Evolutionary conservation across 2,113 vertebrate genomes (phyloP).

Genomic region (Notiomystis cincta): DNA sequence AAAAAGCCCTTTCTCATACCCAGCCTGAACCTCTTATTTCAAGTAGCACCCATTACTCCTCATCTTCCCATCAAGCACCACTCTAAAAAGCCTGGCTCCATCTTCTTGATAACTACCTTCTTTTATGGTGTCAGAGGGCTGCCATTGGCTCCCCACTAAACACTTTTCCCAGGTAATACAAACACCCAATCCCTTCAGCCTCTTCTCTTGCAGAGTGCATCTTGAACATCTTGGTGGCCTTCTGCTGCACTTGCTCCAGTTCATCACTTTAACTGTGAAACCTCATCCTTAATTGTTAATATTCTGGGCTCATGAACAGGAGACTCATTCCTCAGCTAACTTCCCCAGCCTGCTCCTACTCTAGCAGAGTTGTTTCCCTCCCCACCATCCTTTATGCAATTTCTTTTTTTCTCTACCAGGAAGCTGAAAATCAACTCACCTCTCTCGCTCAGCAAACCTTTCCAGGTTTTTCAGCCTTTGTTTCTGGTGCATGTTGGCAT

Average conservation of each 20-base stretch:
- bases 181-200: background rate
- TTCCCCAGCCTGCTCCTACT: background rate
- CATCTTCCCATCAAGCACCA: background rate
- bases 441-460: conserved; percentile 87
- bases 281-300: background rate
- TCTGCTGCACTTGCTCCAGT: background rate
- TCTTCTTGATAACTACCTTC: background rate
- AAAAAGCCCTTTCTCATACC: background rate
- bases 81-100: background rate
- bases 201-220: background rate
- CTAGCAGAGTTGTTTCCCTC: background rate
- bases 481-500: conserved; percentile 98
- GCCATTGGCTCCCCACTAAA: background rate
- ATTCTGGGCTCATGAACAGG: background rate
- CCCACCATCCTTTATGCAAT: background rate
- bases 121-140: background rate
- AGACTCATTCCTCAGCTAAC: background rate
- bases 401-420: background rate
- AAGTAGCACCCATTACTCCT: background rate
- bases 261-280: background rate
- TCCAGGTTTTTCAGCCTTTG: conserved; percentile 95
- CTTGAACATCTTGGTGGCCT: background rate
- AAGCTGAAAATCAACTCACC: conserved; percentile 69
- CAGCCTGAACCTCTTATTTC: background rate
- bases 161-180: background rate